phyloP scores from a whole-genome alignment of 2,797 vertebrate genomes.

The Craterocephalus amniculus region DNA sequence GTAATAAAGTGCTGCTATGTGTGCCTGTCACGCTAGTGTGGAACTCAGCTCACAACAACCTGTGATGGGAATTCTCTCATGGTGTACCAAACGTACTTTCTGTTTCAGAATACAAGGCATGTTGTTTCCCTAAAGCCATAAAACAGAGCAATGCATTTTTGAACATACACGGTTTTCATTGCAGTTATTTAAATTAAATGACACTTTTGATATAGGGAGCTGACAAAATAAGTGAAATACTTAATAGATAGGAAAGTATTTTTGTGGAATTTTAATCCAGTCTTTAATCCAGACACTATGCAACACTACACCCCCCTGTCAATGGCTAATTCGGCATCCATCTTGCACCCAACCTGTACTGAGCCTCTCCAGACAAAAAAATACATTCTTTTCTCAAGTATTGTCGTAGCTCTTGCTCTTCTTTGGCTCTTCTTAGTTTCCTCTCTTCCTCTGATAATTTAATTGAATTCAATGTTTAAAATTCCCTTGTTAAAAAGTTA shows the following conservation, averaged over 20 bases:
- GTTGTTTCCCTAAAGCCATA: neutral
- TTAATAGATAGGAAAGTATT: neutral
- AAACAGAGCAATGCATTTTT: neutral
- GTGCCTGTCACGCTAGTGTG: constrained; percentile 20
- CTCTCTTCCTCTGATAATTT: no score
- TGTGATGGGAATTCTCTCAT: constrained; percentile 9
- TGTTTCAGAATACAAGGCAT: neutral
- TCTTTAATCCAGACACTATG: no score
- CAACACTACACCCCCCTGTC: no score
- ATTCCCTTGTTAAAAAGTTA: no score
- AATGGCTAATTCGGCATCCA: no score
- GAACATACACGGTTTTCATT: neutral
- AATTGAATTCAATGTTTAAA: no score
- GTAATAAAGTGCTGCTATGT: constrained; percentile 5
- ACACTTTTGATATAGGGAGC: neutral
- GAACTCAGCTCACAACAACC: constrained; percentile 6
- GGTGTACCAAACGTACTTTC: neutral
- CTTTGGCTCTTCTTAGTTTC: no score
- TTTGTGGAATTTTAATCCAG: no score
- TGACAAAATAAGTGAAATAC: neutral
- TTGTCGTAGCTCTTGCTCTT: no score
- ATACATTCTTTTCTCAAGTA: no score
- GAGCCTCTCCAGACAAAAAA: no score
- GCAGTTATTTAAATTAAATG: neutral
- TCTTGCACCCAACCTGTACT: no score